Conservation (phyloP, 2,888 invertebrate species). For the Hirtodrosophila trivittata region DNA sequence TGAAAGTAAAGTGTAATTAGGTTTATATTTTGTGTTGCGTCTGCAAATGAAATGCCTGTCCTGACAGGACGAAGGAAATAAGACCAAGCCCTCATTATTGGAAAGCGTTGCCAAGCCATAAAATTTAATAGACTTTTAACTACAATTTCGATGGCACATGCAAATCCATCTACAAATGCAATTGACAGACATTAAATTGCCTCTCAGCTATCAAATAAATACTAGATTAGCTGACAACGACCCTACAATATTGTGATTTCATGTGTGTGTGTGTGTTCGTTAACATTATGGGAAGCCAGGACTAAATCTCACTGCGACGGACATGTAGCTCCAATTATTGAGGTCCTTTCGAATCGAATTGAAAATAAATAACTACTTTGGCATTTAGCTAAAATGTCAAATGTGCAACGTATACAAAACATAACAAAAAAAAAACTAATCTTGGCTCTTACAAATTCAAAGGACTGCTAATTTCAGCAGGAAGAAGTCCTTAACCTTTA, state of each 20-base stretch:
- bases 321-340: no score
- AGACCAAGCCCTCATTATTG: constrained; percentile 41
- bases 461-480: no score
- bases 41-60: constrained; percentile 56
- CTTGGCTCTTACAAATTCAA: no score
- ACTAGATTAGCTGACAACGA: constrained; percentile 17
- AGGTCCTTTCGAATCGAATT: no score
- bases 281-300: no score
- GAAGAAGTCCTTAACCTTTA: no score
- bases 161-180: constrained; percentile 32
- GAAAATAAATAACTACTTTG: no score
- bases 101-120: constrained; percentile 35
- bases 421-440: no score
- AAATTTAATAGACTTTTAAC: constrained; percentile 55
- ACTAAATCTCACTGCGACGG: no score
- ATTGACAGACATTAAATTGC: constrained; percentile 17
- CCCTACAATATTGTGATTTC: constrained; percentile 7
- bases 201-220: constrained; percentile 32
- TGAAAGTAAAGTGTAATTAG: constrained; percentile 77
- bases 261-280: no score
- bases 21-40: constrained; percentile 72
- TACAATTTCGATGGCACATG: constrained; percentile 43
- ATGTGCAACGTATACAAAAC: no score
- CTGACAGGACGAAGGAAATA: constrained; percentile 48
- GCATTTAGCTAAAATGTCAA: no score